Base-by-base conservation (phyloP, 1,140 invertebrate genomes). In the Nomia melanderi region DNA sequence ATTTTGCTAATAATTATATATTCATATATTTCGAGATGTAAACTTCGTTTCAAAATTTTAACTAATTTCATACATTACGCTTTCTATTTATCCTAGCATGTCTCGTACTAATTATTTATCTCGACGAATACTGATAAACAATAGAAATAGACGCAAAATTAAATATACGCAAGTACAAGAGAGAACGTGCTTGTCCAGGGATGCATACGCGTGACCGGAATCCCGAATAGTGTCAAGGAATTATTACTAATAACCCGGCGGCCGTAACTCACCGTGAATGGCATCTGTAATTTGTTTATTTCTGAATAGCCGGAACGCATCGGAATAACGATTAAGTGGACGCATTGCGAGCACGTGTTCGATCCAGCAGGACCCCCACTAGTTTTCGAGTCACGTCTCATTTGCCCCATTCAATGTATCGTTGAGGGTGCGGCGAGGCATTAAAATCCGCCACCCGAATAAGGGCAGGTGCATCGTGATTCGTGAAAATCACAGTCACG, bases 401-500 rank as follows among this genome's bases (percentile, higher is more conserved):
- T 81, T 81, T 79, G 64, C 63, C 56, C 63, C 74, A 39, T 77
- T 80, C 78, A 77, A 41, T 56, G 77, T 53, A 64, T 65, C 76
- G 53, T 27, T 27, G 69, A 62, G 76, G 63, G 77, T 54, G 53
- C 29, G 54, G 23, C 20, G 12, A 33, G 62, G 17, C 69, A 76
- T 75, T 79, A 66, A 79, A 76, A 63, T 53, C 54, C 56, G 56
- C 63, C 73, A 76, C 54, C 47, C 71, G 72, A 41, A 62, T 53
- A 69, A 78, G 62, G 71, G 60, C 77, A 78, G 79, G 82, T 83
- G 82, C 79, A 83, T 53, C 66, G 65, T 81, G 79, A 83, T 83
- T 81, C 71, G 70, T 78, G 50, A 66, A 62, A 82, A 79, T 79
- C 72, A 67, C 41, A 31, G 53, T 27, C 47, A 62, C 59, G 63